Base-by-base conservation (phyloP, 2,113 vertebrate genomes). In the Euleptes europaea region DNA sequence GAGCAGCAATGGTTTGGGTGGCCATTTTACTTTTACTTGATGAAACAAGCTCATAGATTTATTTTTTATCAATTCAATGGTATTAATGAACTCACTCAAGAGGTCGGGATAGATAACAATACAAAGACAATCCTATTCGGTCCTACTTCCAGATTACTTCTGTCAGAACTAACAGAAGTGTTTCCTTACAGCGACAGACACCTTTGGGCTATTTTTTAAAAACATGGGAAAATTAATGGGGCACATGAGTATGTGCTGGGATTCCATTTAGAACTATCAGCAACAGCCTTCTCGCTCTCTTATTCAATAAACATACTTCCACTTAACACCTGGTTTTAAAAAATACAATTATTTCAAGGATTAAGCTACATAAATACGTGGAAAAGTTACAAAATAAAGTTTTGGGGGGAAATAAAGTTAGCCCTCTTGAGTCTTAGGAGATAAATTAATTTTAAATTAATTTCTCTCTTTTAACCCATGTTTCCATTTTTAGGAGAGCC, bases 231-330 rank as follows among this genome's bases (percentile, higher is more conserved):
- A 2, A 23, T 14, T 9, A 63, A 60, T 33, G 38, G 28, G 38
- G 11, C 3, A n/a, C 21, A n/a, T 42, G 35, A 88, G 11, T 57
- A 44, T 17, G 54, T 47, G 1, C n/a, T n/a, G 17, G 10, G 33
- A 38, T 42, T 86, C 76, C 23, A 65, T 66, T 70, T 51, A 66
- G 66, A 0, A 0, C 54, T 10, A 2, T 0, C n/a, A n/a, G n/a
- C 35, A 38, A 0, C 0, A 73, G 51, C 0, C 6, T 15, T 28
- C 1, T 77, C 35, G 19, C 15, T 60, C 35, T 2, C 42, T 65
- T 21, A 38, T 0, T 0, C 79, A 73, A 2, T 1, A 26, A 14
- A 0, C 0, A 1, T 2, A 42, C 31, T 74, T 42, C 0, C 0
- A 4, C 13, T 88, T 47, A 73, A 5, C 9, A 82, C 1, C 0